Evolutionary conservation across 2,113 vertebrate species (phyloP), one percentile per base, ranked within the genome.

Genomic region (Microcebus jonahi): DNA sequence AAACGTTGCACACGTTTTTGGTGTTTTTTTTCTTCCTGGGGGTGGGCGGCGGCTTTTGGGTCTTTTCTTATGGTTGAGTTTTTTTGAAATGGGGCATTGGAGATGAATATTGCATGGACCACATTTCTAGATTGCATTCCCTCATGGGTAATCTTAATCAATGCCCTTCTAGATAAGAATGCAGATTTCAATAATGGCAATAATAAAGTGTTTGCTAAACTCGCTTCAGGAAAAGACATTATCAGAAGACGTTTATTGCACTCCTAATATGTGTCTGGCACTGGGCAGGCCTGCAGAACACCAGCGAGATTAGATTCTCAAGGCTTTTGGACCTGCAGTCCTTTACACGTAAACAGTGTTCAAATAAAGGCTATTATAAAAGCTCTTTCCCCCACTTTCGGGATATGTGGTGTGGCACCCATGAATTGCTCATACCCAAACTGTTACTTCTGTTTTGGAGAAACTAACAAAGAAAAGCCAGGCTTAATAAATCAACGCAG

Each of bases 391-490:
- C 6, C 27, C 3, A 9, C 25, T 48, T 79, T 25, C 1, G 59
- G 53, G 21, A 5, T 45, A 25, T 39, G 2, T 4, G 1, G 31
- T 2, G 17, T 20, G 14, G 75, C 3, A 3, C 31, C 1, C 1
- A n/a, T 29, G 48, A n/a, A 29, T 76, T 15, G 75, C 85, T 83
- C 57, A 15, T 15, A 36, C 20, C 39, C 6, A 63, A 73, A 88
- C 36, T 13, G 65, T 17, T 42, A 23, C 63, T 91, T 89, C 79
- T 89, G 55, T 71, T 70, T 68, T 27, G 57, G 63, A 90, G 48
- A 10, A 67, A 80, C 92, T 87, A 83, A 91, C 92, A 92, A 93
- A 95, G 87, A 86, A 82, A 91, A 48, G 6, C 63, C 83, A 42
- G 90, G 42, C 79, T 77, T 81, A 59, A 63, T 75, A 89, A 84